Evolutionary conservation across 2,888 invertebrate species (phyloP).

Genomic region (Steinernema carpocapsae): DNA sequence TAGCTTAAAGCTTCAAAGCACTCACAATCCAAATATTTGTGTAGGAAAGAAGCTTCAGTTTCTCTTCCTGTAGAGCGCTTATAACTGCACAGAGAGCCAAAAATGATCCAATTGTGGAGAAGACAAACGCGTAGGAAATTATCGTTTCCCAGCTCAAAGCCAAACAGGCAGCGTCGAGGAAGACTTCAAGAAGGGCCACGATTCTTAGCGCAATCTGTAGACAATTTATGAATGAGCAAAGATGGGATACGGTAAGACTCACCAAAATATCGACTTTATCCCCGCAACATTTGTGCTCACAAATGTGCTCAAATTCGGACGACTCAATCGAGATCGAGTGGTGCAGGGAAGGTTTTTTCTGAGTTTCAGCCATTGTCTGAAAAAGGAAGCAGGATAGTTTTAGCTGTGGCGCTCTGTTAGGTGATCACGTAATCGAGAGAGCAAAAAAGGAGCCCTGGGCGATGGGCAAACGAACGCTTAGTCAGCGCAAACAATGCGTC

Average conservation of each 20-base stretch:
- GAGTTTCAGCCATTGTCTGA: not conserved
- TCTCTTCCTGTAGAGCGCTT: conserved; percentile 36
- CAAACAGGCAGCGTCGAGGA: conserved; percentile 34
- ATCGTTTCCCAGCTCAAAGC: conserved; percentile 27
- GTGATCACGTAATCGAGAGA: conserved; percentile 23
- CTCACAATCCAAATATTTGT: conserved; percentile 35
- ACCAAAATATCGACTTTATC: conserved; percentile 14
- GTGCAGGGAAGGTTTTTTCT: conserved; percentile 17
- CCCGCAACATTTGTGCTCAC: conserved; percentile 32
- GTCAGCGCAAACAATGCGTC: conserved; percentile 24
- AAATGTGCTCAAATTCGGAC: conserved; percentile 23
- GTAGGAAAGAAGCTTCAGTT: conserved; percentile 28
- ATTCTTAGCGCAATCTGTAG: conserved; percentile 16
- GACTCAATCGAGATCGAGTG: conserved; percentile 30
- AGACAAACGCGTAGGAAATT: conserved; percentile 12
- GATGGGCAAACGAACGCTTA: too few species aligned
- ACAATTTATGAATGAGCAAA: not conserved
- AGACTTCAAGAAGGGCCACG: conserved; percentile 26
- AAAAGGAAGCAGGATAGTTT: not conserved
- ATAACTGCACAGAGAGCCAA: conserved; percentile 36
- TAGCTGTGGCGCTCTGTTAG: too few species aligned
- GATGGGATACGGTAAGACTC: not conserved
- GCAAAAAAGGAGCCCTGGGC: conserved; percentile 7
- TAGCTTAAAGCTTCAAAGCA: too few species aligned
- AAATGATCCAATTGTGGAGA: conserved; percentile 33